Evolutionary conservation across 1,140 invertebrate genomes (phyloP).

Genomic region (Acromyrmex charruanus): DNA sequence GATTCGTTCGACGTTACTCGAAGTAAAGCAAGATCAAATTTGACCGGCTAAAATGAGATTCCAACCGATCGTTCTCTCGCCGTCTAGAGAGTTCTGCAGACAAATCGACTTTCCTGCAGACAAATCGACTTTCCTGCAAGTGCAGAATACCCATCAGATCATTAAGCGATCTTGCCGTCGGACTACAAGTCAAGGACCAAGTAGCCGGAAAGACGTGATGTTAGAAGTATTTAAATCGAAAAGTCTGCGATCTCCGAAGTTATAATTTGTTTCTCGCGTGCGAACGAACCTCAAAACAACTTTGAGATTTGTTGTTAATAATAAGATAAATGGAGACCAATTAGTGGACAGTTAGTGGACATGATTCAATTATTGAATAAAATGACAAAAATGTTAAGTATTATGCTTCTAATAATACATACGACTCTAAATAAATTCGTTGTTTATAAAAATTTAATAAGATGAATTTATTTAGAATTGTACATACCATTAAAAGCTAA

Average conservation of each 20-base stretch:
- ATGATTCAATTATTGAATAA: too few relatives aligned
- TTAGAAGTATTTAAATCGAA: background rate
- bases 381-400: too few relatives aligned
- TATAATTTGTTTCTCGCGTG: background rate
- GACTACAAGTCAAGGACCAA: conserved; percentile 44
- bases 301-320: background rate
- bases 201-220: conserved; percentile 17
- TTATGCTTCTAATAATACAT: background rate
- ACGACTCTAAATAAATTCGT: background rate
- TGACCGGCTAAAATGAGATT: conserved; percentile 56
- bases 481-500: too few relatives aligned
- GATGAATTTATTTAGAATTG: too few relatives aligned
- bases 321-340: background rate
- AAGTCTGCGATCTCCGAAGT: background rate
- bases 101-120: conserved; percentile 33
- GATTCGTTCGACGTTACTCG: conserved; percentile 53
- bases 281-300: background rate
- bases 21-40: conserved; percentile 66
- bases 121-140: conserved; percentile 27
- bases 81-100: conserved; percentile 15
- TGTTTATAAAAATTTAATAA: too few relatives aligned
- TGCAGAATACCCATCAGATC: conserved; percentile 18
- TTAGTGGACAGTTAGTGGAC: too few relatives aligned
- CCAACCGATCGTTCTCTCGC: conserved; percentile 23
- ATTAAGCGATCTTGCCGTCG: conserved; percentile 62